Evolutionary conservation across 1,140 invertebrate species (phyloP).

Genomic region (Oryctes rhinoceros): DNA sequence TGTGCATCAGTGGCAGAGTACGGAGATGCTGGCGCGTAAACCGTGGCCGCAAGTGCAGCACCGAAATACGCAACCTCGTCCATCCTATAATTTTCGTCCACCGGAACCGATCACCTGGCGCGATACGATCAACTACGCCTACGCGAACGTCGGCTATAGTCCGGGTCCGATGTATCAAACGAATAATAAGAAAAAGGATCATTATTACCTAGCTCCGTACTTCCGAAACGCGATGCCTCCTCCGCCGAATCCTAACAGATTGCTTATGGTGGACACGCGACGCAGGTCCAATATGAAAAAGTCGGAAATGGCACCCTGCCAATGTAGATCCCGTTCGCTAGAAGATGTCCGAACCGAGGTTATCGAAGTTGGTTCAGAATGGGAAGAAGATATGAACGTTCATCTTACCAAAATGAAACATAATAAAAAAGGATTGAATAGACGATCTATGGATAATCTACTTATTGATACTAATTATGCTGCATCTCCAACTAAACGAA

Average conservation of each 20-base stretch:
- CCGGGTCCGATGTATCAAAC: constrained; percentile 60
- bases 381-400: constrained; percentile 70
- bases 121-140: constrained; percentile 62
- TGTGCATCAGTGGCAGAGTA: constrained; percentile 60
- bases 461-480: constrained; percentile 62
- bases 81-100: constrained; percentile 68
- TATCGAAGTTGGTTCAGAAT: constrained; percentile 69
- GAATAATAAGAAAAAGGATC: constrained; percentile 68
- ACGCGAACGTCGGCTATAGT: constrained; percentile 66
- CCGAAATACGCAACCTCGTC: constrained; percentile 23
- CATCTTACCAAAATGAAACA: constrained; percentile 63
- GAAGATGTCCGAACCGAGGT: constrained; percentile 74
- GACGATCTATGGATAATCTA: constrained; percentile 76
- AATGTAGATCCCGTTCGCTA: constrained; percentile 72
- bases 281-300: constrained; percentile 49
- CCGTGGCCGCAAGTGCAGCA: constrained; percentile 70
- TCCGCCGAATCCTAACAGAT: constrained; percentile 63
- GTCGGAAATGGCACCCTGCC: constrained; percentile 63
- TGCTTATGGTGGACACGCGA: constrained; percentile 63
- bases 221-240: constrained; percentile 71
- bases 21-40: constrained; percentile 61
- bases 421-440: constrained; percentile 52
- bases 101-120: constrained; percentile 63
- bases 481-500: constrained; percentile 57
- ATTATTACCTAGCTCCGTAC: constrained; percentile 74